These are phyloP conservation scores for Drosophila sucinea DNA, from an alignment of 1,140 invertebrate genomes.

Conservation along the genomic window DNA sequence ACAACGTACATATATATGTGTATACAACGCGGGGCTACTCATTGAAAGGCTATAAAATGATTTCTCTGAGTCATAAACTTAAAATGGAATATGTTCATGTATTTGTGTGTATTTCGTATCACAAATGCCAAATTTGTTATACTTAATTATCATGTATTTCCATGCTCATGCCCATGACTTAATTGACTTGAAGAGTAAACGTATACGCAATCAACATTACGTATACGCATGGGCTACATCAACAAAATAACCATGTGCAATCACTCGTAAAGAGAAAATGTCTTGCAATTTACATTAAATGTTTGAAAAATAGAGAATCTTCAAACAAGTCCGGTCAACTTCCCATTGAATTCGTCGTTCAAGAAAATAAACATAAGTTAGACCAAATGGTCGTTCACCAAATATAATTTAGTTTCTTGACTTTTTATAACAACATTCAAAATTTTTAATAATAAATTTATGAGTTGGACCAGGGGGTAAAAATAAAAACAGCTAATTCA, in stretches of 20 bases:
- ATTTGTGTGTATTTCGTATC: conserved; percentile 2
- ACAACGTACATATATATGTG: neutral
- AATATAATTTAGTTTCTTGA: too few species aligned
- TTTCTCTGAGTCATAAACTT: conserved; percentile 50
- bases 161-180: conserved; percentile 12
- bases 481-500: conserved; percentile 25
- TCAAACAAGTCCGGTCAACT: too few species aligned
- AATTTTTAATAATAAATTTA: too few species aligned
- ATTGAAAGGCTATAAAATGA: conserved; percentile 51
- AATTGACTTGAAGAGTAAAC: conserved; percentile 7
- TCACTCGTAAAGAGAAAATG: neutral
- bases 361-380: too few species aligned
- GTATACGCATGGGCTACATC: conserved; percentile 5
- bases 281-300: neutral
- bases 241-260: neutral
- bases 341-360: too few species aligned
- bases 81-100: conserved; percentile 32
- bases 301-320: too few species aligned
- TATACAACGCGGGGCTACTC: conserved; percentile 12
- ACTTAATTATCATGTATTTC: conserved; percentile 42
- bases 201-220: conserved; percentile 19
- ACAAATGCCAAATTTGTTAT: conserved; percentile 35
- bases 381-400: too few species aligned
- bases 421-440: too few species aligned
- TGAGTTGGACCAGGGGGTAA: too few species aligned